Conservation (phyloP, 2,888 invertebrate species). For the Pilophorus perplexus region DNA sequence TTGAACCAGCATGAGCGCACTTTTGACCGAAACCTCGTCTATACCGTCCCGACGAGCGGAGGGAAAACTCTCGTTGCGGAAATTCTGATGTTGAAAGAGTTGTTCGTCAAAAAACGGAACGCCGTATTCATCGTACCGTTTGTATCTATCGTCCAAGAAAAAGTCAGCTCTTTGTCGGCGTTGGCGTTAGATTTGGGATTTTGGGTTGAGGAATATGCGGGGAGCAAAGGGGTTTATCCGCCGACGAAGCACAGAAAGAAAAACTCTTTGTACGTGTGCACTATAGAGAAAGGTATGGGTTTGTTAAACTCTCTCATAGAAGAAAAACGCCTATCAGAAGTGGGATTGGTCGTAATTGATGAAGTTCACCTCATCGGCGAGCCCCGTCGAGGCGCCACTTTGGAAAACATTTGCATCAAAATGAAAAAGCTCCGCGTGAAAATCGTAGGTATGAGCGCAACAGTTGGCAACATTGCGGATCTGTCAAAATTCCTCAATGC, state of each 20-base stretch:
- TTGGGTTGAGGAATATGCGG: constrained; percentile 92
- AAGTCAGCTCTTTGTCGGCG: constrained; percentile 80
- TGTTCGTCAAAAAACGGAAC: constrained; percentile 76
- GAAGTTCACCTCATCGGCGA: constrained; percentile 94
- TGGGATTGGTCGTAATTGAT: constrained; percentile 82
- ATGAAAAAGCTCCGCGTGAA: constrained; percentile 51
- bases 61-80: constrained; percentile 97
- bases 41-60: constrained; percentile 92
- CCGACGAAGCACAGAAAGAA: constrained; percentile 77
- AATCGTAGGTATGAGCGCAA: constrained; percentile 96
- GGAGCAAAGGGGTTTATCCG: constrained; percentile 77
- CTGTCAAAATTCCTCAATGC: constrained; percentile 77
- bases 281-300: constrained; percentile 90
- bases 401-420: constrained; percentile 83
- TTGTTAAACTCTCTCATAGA: constrained; percentile 84
- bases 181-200: constrained; percentile 86
- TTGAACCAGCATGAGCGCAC: constrained; percentile 69
- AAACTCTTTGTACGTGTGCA: constrained; percentile 82
- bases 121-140: constrained; percentile 88
- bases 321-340: constrained; percentile 65
- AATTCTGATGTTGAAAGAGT: constrained; percentile 82
- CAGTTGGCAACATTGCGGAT: constrained; percentile 85
- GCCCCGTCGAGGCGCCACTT: constrained; percentile 73
- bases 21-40: constrained; percentile 80
- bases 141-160: constrained; percentile 96